These are phyloP conservation scores for Sebastes matsubarae DNA, from an alignment of 2,797 vertebrate species.

Conservation along the genomic window DNA sequence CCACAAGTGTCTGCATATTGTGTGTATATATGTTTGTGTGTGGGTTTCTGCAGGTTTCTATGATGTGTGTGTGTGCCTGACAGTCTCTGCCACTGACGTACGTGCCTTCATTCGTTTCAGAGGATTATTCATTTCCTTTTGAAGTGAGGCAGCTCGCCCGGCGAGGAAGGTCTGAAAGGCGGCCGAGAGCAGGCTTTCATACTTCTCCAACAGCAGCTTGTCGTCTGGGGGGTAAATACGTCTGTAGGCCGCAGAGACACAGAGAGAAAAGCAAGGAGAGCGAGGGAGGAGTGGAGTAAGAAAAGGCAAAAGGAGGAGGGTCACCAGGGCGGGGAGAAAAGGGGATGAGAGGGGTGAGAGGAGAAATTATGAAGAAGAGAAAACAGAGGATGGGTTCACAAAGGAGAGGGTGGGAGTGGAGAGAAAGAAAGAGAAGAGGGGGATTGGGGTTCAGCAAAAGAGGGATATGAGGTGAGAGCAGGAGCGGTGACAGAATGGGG, in stretches of 20 bases:
- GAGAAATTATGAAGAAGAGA: constrained; percentile 17
- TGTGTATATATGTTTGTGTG: constrained; percentile 51
- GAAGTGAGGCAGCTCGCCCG: constrained; percentile 96
- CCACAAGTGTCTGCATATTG: constrained; percentile 55
- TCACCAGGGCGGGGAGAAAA: constrained; percentile 35
- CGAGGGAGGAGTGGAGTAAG: constrained; percentile 43
- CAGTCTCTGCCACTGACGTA: constrained; percentile 78
- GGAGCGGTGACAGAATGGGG: constrained; percentile 26
- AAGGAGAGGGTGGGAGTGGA: constrained; percentile 1
- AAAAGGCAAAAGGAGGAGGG: constrained; percentile 37
- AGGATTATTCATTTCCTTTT: constrained; percentile 98
- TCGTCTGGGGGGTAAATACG: constrained; percentile 99
- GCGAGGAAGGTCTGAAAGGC: constrained; percentile 99
- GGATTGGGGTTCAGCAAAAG: constrained; percentile 20
- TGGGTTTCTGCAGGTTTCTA: constrained; percentile 49
- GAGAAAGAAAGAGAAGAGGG: neutral
- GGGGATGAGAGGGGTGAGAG: constrained; percentile 23
- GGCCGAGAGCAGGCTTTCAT: constrained; percentile 93
- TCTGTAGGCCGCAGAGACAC: constrained; percentile 79
- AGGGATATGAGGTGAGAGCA: constrained; percentile 26
- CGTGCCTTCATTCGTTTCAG: constrained; percentile 99
- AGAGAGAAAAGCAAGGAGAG: constrained; percentile 55
- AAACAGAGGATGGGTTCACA: constrained; percentile 13
- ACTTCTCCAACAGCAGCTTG: constrained; percentile 97
- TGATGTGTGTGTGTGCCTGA: constrained; percentile 46